Evolutionary conservation across 2,888 invertebrate species (phyloP), one percentile per base, ranked within the genome.

Genomic region (Tiphia femorata): DNA sequence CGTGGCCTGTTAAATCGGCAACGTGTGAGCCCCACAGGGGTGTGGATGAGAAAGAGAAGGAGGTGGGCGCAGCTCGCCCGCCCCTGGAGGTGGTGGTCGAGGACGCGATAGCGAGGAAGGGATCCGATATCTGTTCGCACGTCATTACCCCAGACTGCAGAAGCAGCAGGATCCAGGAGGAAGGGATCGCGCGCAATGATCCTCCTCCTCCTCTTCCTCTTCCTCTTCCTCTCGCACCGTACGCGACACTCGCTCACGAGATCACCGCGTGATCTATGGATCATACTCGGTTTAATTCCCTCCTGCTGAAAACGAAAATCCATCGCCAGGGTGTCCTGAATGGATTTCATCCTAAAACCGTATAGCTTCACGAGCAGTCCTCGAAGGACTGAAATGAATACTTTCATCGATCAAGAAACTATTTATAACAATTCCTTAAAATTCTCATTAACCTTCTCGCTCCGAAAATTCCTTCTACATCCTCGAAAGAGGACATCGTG

Each of bases 101-200:
- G 68, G 58, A 61, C 52, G 53, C 64, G 67, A 64, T 58, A 64
- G 63, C 67, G 57, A 59, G 67, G 69, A 73, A 79, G 78, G 81
- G 81, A 80, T 80, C 78, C 78, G 81, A 79, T 83, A 83, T 83
- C 83, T 79, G 80, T 83, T 83, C 80, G 82, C 83, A 78, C 83
- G 80, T 83, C 83, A 83, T 83, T 83, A 83, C 81, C 83, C 78
- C 79, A 73, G 76, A 73, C 73, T 67, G 77, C 73, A 71, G 71
- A 73, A 70, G 66, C 68, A 75, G 67, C 75, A 68, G 68, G 58
- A 72, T 73, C 73, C 67, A 60, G 58, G 64, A 58, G 67, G 61
- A 73, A 74, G 73, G 68, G 64, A 60, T 54, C 40, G 35, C 33
- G 43, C 35, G 35, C 46, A 40, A 33, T 29, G 51, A 21, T 50